phyloP scores from a whole-genome alignment of 2,888 invertebrate species.

The Melikaiella ostensackeni region DNA sequence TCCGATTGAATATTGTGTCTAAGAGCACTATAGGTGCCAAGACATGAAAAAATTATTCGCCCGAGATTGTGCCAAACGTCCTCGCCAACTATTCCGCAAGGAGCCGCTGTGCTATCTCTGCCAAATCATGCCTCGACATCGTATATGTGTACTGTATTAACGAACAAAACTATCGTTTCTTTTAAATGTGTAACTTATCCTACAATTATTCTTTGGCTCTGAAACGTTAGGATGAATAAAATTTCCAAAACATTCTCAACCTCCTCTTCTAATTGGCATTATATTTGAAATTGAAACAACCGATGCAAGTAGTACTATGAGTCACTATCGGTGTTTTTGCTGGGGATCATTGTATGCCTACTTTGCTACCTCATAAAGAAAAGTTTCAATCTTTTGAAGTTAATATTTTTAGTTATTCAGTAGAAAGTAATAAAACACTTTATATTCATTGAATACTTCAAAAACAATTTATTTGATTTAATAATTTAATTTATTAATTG shows the following conservation, averaged over 20 bases:
- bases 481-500: too few species aligned
- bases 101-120: slow-evolving; percentile 29
- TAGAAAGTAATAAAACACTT: too few species aligned
- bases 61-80: slow-evolving; percentile 49
- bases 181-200: neutral
- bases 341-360: too few species aligned
- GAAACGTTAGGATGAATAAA: neutral
- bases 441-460: too few species aligned
- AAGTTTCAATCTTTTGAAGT: too few species aligned
- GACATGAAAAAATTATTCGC: slow-evolving; percentile 44
- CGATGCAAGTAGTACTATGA: too few species aligned
- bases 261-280: neutral
- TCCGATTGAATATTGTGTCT: slow-evolving; percentile 47
- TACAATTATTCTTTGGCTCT: neutral
- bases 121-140: slow-evolving; percentile 42
- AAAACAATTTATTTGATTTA: too few species aligned
- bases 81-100: slow-evolving; percentile 43
- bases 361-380: too few species aligned
- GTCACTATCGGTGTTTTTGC: too few species aligned
- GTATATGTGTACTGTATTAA: neutral
- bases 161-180: neutral
- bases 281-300: neutral
- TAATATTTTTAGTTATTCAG: too few species aligned
- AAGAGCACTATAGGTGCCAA: slow-evolving; percentile 45
- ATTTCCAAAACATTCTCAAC: neutral